Evolutionary conservation across 1,140 invertebrate species (phyloP).

Genomic region (Lordiphosa clarofinis): DNA sequence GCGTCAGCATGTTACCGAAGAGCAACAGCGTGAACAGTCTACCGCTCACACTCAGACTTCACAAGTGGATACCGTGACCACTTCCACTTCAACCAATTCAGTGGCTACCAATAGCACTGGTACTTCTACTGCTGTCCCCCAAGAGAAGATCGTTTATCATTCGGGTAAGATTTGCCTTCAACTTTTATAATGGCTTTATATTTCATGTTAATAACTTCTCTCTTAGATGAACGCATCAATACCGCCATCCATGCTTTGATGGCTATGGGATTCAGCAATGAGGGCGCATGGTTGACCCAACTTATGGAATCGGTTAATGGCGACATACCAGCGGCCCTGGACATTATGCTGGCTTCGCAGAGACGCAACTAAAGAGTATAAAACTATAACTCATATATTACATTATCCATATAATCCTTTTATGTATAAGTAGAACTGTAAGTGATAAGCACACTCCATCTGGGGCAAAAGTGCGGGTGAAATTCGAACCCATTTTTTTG

Average conservation of each 20-base stretch:
- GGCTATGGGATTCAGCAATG: slow-evolving; percentile 90
- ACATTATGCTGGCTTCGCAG: slow-evolving; percentile 81
- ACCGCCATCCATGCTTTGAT: slow-evolving; percentile 85
- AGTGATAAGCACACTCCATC: neutral
- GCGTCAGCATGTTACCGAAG: slow-evolving; percentile 55
- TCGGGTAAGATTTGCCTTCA: slow-evolving; percentile 26
- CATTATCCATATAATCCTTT: slow-evolving; percentile 8
- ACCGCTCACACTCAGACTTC: slow-evolving; percentile 56
- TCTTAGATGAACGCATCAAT: slow-evolving; percentile 82
- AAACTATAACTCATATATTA: neutral
- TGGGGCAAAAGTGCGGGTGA: neutral
- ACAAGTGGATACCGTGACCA: slow-evolving; percentile 53
- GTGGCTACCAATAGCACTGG: slow-evolving; percentile 55
- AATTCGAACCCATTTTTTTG: slow-evolving; percentile 8
- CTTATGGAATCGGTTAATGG: slow-evolving; percentile 83
- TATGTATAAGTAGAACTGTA: slow-evolving; percentile 12
- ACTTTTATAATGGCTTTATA: neutral
- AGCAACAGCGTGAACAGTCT: slow-evolving; percentile 44
- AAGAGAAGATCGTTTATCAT: slow-evolving; percentile 56
- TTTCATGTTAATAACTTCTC: neutral
- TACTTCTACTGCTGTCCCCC: slow-evolving; percentile 38
- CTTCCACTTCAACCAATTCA: slow-evolving; percentile 48
- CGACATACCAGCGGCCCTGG: slow-evolving; percentile 86
- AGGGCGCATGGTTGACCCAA: slow-evolving; percentile 82
- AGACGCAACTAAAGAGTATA: slow-evolving; percentile 41